Conservation (phyloP, 1,140 invertebrate genomes). For the Glomeris maerens region DNA sequence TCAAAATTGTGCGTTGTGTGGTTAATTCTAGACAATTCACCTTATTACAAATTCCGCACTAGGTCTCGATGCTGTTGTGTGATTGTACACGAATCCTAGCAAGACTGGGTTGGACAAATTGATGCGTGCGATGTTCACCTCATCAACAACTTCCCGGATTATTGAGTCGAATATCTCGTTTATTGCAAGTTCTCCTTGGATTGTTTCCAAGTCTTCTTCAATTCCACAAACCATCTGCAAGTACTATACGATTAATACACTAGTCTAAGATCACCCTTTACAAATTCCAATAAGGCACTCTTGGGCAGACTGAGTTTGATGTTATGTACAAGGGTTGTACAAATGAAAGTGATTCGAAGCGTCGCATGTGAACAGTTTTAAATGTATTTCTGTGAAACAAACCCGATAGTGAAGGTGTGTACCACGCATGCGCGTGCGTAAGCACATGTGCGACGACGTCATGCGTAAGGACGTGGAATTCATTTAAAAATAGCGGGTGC, state of each 20-base stretch:
- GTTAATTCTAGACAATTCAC: constrained; percentile 16
- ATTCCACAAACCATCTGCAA: constrained; percentile 6
- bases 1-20: neutral
- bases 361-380: constrained; percentile 9
- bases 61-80: constrained; percentile 25
- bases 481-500: too few species aligned
- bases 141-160: constrained; percentile 28
- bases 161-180: constrained; percentile 31
- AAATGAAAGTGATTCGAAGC: constrained; percentile 10
- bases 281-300: constrained; percentile 20
- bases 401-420: too few species aligned
- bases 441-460: too few species aligned
- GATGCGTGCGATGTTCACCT: constrained; percentile 27
- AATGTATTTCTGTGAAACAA: too few species aligned
- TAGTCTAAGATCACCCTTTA: neutral
- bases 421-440: too few species aligned
- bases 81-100: constrained; percentile 28
- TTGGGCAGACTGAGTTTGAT: constrained; percentile 24
- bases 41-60: constrained; percentile 30
- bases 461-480: too few species aligned
- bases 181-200: constrained; percentile 21
- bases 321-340: constrained; percentile 2
- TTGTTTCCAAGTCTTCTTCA: constrained; percentile 12
- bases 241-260: too few species aligned
- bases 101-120: constrained; percentile 23